A percentile compares a stretch with the other conserved stretches of the same genome.
phyloP scores from a whole-genome alignment of 1,140 invertebrate genomes.

The Batillaria attramentaria region DNA sequence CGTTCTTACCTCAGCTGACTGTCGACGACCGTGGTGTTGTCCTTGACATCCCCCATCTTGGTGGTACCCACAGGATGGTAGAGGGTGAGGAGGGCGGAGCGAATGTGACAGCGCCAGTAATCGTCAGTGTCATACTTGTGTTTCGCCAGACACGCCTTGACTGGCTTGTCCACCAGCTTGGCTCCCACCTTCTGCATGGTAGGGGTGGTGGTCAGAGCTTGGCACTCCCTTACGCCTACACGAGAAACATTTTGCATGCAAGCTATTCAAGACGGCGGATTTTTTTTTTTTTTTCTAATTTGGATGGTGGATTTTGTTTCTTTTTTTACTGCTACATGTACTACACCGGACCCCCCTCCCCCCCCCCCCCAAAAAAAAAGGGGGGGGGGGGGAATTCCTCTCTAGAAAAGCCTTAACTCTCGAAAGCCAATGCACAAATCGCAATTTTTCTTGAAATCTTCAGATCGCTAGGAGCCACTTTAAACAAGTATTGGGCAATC shows the following conservation, averaged over 20 bases:
- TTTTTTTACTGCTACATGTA: not conserved
- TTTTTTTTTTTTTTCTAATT: too few species aligned
- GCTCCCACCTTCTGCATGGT: not conserved
- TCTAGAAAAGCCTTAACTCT: too few species aligned
- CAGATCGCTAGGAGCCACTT: too few species aligned
- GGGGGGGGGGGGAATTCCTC: too few species aligned
- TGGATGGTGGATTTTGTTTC: not conserved
- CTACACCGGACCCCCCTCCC: not conserved
- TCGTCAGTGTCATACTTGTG: constrained; percentile 52
- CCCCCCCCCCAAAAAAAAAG: too few species aligned
- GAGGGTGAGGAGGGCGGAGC: constrained; percentile 75
- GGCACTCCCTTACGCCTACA: not conserved
- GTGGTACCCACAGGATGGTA: constrained; percentile 92
- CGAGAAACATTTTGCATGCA: not conserved
- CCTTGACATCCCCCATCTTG: constrained; percentile 92
- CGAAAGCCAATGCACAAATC: too few species aligned
- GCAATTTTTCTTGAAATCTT: too few species aligned
- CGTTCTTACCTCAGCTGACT: constrained; percentile 76
- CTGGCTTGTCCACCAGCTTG: not conserved
- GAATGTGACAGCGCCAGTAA: constrained; percentile 67
- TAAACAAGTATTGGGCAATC: too few species aligned
- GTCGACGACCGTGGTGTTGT: constrained; percentile 89
- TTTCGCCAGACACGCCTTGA: constrained; percentile 32
- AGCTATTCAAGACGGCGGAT: too few species aligned
- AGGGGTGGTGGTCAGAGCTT: not conserved